Evolutionary conservation across 2,113 vertebrate genomes (phyloP).

Genomic region (Oophaga pumilio): DNA sequence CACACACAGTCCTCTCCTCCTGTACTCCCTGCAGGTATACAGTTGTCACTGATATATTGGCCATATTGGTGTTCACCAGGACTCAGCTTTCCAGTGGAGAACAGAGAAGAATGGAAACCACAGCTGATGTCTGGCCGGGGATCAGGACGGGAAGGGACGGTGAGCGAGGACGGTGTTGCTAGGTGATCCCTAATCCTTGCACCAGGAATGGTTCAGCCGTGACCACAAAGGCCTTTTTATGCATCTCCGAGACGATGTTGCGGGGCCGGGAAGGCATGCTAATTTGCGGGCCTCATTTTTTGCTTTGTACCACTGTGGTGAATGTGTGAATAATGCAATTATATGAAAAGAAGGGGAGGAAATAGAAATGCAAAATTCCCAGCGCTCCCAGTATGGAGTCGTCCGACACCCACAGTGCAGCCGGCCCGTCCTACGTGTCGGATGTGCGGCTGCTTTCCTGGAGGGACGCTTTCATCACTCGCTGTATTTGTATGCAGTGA

Average conservation of each 20-base stretch:
- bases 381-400: background rate
- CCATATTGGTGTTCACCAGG: background rate
- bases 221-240: constrained; percentile 37
- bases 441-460: background rate
- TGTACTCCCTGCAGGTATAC: too few relatives aligned
- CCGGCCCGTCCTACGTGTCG: background rate
- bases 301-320: background rate
- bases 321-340: constrained; percentile 18
- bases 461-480: too few relatives aligned
- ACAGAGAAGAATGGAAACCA: background rate
- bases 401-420: background rate
- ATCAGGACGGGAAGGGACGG: constrained; percentile 6
- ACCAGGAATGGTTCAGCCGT: constrained; percentile 26
- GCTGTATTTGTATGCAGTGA: background rate
- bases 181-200: constrained; percentile 45
- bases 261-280: constrained; percentile 25
- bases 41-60: background rate
- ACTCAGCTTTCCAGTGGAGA: background rate
- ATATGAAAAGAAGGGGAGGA: background rate
- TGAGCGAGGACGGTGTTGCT: constrained; percentile 21
- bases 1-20: too few relatives aligned
- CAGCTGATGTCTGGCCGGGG: background rate
- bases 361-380: background rate
- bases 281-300: constrained; percentile 24
- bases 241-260: background rate